These are phyloP conservation scores for Lanius ludovicianus DNA, from an alignment of 2,113 vertebrate species.

Conservation along the genomic window DNA sequence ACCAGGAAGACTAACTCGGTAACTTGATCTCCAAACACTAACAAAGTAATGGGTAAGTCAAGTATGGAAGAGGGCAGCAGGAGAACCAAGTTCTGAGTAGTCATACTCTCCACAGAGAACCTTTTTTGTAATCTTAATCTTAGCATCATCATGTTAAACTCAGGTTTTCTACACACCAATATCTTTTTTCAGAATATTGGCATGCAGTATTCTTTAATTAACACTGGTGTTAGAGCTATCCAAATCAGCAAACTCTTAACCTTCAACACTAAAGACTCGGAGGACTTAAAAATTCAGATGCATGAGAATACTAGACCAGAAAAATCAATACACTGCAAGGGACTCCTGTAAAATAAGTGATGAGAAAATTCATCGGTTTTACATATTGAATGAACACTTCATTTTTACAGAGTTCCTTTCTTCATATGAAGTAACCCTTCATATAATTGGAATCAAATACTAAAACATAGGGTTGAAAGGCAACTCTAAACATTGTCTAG, in stretches of 20 bases:
- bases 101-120: not conserved
- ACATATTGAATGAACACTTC: not conserved
- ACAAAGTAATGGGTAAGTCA: not conserved
- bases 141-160: not conserved
- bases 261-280: not conserved
- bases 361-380: not conserved
- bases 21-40: not conserved
- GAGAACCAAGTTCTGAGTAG: not conserved
- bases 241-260: not conserved
- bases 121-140: not conserved
- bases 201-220: not conserved
- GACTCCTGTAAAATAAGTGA: not conserved
- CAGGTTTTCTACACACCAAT: not conserved
- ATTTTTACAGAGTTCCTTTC: not conserved
- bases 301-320: not conserved
- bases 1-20: not conserved
- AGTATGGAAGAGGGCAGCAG: not conserved
- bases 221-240: not conserved
- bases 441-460: not conserved
- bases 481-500: not conserved
- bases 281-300: not conserved
- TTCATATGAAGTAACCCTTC: not conserved
- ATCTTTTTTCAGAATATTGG: not conserved
- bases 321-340: not conserved
- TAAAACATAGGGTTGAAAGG: not conserved